Conservation (phyloP, 2,113 vertebrate species). For the Pantherophis guttatus region DNA sequence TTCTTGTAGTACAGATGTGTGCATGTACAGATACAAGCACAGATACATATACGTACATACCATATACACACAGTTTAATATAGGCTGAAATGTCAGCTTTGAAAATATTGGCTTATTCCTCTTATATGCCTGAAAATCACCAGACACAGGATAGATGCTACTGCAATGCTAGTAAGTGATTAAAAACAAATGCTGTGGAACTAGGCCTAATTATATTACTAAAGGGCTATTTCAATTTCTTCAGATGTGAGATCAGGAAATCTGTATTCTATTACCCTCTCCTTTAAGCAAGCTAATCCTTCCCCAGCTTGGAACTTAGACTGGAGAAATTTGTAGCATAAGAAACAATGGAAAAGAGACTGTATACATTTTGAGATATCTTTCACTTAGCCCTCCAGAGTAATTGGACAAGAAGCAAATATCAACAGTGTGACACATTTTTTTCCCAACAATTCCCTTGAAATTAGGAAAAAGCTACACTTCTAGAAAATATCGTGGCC, state of each 20-base stretch:
- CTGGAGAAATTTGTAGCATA: background rate
- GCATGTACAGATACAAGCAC: background rate
- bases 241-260: constrained; percentile 2
- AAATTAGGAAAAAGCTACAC: background rate
- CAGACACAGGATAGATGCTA: constrained; percentile 2
- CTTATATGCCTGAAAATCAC: constrained; percentile 12
- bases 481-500: background rate
- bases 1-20: background rate
- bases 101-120: constrained; percentile 6
- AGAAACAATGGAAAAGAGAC: background rate
- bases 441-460: background rate
- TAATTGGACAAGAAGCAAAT: background rate
- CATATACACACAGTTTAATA: background rate
- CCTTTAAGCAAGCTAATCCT: background rate
- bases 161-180: constrained; percentile 11
- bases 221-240: constrained; percentile 4
- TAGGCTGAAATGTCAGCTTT: background rate
- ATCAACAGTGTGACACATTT: background rate
- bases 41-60: background rate
- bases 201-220: constrained; percentile 27
- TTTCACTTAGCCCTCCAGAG: background rate
- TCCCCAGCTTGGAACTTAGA: background rate
- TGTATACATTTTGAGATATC: background rate
- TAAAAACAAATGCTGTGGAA: constrained; percentile 20
- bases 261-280: constrained; percentile 9